Base-by-base conservation (phyloP, 2,888 invertebrate species). In the Drosophila anceps region DNA sequence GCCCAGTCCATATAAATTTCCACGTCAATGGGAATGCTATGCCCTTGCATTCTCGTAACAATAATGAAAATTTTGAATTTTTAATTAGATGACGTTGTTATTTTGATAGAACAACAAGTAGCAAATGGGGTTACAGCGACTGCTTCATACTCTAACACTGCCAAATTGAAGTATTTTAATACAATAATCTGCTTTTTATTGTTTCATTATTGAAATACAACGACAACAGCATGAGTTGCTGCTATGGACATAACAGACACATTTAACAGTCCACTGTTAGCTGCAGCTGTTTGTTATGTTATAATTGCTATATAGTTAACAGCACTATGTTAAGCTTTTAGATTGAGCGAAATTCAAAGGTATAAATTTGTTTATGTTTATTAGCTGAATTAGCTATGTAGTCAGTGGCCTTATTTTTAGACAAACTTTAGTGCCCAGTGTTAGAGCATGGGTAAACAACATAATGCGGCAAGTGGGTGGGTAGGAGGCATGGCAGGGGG, bases 41-140 rank as follows among this genome's bases (percentile, higher is more conserved):
- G 65, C 68, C 60, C 83, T 70, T 88, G 84, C 81, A 86, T 68
- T 83, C 70, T 64, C 39, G 20, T 39, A 69, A 69, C 76, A 88
- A 73, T 86, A 76, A 84, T 86, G 83, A 69, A 79, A 85, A 75
- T 77, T 66, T 80, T 88, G 85, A 89, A 84, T 89, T 85, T 77
- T 85, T 85, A 89, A 84, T 84, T 84, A 85, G 84, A 88, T 84
- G 88, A 89, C 71, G 85, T 71, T 82, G 71, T 75, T 71, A 58
- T 80, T 76, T 87, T 67, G 58, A 69, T 18, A 31, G n/a, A n/a
- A 59, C 67, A 70, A 62, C 54, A 78, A 48, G 39, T 5, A 8
- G 9, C 10, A 7, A 48, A 60, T 41, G 29, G 55, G n/a, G n/a
- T 12, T 18, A 18, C 57, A 33, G 3, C 44, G 70, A 69, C 44